Evolutionary conservation across 2,113 vertebrate genomes (phyloP), one percentile per base, ranked within the genome.

Genomic region (Centropus bengalensis): DNA sequence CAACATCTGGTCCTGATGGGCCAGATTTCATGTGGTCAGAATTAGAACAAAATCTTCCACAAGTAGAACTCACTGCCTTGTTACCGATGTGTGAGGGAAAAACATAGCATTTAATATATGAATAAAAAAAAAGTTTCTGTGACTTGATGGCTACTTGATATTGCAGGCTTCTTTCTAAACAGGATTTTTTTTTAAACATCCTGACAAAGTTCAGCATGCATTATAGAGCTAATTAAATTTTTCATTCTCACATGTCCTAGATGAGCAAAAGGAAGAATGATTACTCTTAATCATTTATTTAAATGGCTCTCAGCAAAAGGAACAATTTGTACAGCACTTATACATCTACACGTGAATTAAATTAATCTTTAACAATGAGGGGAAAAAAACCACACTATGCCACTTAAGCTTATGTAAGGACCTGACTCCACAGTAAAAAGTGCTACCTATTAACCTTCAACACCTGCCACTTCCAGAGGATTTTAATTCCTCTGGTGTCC

Each of bases 281-380:
- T 69, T 82, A 62, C 18, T 80, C 82, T 58, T 78, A 80, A 91
- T 88, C 10, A 60, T 89, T 94, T 68, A 90, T 71, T 82, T 91
- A 86, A 94, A 78, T 58, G 28, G 64, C 24, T 93, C n/a, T 90
- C 62, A 88, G 82, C 69, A 91, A 91, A 83, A 89, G 0, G 8
- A 95, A 74, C 87, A 83, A 87, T 90, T 92, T 93, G 56, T 88
- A 94, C 36, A 86, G 47, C 40, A 81, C n/a, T 83, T 93, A 58
- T 0, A 56, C 13, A 52, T 83, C 56, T 62, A 54, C 2, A 54
- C 0, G 0, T 23, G 38, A 88, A 19, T 68, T 60, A 62, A 91
- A 87, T 87, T 87, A 2, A 58, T 95, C 74, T 91, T 85, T 73
- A 88, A 49, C 49, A 60, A 83, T 77, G 33, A 38, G 77, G 56